Percentiles rank a stretch among this genome's conserved stretches.
Evolutionary conservation across 2,797 vertebrate species (phyloP).

Genomic region (Dryobates pubescens): DNA sequence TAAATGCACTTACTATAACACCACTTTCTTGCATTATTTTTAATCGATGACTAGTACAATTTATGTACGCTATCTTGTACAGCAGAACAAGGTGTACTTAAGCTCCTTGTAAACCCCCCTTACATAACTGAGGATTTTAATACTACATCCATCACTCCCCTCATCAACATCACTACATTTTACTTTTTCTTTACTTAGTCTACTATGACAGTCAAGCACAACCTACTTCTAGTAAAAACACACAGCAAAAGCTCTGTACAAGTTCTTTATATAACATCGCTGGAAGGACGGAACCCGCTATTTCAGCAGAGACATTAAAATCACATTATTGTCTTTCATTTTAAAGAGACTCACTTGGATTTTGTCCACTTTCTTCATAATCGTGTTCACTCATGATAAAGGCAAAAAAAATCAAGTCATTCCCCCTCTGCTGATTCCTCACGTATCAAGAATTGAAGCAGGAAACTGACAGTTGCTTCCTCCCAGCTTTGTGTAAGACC

Average conservation of each 20-base stretch:
- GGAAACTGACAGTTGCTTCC: slow-evolving; percentile 50
- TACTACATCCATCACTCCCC: background rate
- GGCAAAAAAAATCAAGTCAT: background rate
- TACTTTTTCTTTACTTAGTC: background rate
- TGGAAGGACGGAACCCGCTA: background rate
- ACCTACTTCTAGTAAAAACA: background rate
- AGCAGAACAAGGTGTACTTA: slow-evolving; percentile 10
- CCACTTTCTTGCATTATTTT: background rate
- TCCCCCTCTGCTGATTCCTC: slow-evolving; percentile 12
- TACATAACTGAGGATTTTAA: slow-evolving; percentile 30
- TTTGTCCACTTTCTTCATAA: slow-evolving; percentile 60
- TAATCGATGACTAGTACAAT: background rate
- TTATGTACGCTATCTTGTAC: background rate
- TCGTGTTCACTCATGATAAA: slow-evolving; percentile 61
- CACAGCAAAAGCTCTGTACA: background rate
- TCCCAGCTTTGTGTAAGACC: slow-evolving; percentile 59
- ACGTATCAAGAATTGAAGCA: background rate
- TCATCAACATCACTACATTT: background rate
- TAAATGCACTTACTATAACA: background rate
- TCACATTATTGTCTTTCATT: background rate
- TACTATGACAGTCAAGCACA: background rate
- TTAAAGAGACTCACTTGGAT: slow-evolving; percentile 67
- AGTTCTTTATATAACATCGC: background rate
- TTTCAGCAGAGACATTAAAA: background rate
- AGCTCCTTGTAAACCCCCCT: slow-evolving; percentile 19